Evolutionary conservation across 2,113 vertebrate species (phyloP).

Genomic region (Heterotis niloticus): DNA sequence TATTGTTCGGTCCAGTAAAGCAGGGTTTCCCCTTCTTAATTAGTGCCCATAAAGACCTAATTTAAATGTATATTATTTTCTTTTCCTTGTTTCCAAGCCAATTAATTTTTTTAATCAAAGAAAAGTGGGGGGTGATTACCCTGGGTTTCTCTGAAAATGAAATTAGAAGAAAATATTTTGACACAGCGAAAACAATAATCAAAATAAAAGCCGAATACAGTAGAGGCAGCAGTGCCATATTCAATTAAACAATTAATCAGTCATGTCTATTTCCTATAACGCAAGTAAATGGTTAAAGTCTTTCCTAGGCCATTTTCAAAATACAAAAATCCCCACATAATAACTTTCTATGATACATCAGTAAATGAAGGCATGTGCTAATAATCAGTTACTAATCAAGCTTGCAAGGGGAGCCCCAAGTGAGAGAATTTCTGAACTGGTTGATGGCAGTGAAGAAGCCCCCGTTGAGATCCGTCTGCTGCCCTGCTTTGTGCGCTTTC

Average conservation of each 20-base stretch:
- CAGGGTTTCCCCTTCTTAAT: conserved; percentile 62
- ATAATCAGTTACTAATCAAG: not conserved
- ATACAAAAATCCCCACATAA: not conserved
- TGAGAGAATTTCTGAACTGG: not conserved
- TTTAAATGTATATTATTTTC: conserved; percentile 62
- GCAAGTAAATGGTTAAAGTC: not conserved
- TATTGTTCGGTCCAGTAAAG: conserved; percentile 58
- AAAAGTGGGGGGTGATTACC: conserved; percentile 40
- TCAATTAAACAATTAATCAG: conserved; percentile 12
- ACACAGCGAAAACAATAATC: conserved; percentile 25
- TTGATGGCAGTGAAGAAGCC: not conserved
- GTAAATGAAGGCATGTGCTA: not conserved
- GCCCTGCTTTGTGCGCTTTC: not conserved
- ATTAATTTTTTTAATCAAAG: conserved; percentile 63
- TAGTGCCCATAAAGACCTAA: conserved; percentile 65
- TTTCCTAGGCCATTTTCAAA: not conserved
- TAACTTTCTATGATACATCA: not conserved
- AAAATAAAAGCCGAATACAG: not conserved
- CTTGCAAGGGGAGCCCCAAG: not conserved
- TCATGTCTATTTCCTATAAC: not conserved
- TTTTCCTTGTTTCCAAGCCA: conserved; percentile 66
- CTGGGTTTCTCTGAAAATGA: conserved; percentile 22
- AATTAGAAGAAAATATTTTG: conserved; percentile 19
- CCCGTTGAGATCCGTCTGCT: not conserved
- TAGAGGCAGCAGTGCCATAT: not conserved